Base-by-base conservation (phyloP, 2,113 vertebrate genomes). In the Paedocypris sp. region DNA sequence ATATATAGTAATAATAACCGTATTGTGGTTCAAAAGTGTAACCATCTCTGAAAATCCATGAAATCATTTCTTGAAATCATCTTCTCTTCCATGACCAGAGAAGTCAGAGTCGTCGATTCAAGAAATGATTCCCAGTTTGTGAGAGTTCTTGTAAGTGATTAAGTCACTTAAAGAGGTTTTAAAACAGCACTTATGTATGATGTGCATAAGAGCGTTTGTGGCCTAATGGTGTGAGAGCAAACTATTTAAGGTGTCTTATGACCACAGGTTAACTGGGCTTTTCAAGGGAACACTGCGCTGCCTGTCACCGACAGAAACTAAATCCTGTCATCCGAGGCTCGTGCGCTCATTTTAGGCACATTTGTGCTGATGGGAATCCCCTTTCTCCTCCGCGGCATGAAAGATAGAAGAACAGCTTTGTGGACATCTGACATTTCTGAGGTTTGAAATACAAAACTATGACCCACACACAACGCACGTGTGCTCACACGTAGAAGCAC, bases 331-430 rank as follows among this genome's bases (percentile, higher is more conserved):
- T 43, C 12, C 3, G 49, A 64, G 62, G 58, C 58, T 70, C 38
- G 51, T 62, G 68, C 68, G 32, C 62, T 38, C 50, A 46, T 56
- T 70, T 65, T 66, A 66, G 33, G 26, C 39, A 23, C 3, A 28
- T 45, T 38, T 18, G 33, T 47, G 62, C 19, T 28, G 4, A 2
- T 62, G 68, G 63, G 45, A 62, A 66, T 64, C 58, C 68, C 64
- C 15, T 32, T 58, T 42, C 43, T 45, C 39, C 36, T 31, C 4
- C 32, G 31, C 53, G 69, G 70, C 73, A 81, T 82, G 74, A 82
- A 79, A 78, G 76, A 71, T 77, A 66, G 63, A 72, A 29, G 67
- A 50, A 36, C 43, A 62, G 35, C 54, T 62, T 66, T 73, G 73
- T 29, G 46, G 59, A 45, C 19, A 43, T 36, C 19, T 48, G 51